These are phyloP conservation scores for Prorops nasuta DNA, from an alignment of 1,140 invertebrate species.

Conservation along the genomic window DNA sequence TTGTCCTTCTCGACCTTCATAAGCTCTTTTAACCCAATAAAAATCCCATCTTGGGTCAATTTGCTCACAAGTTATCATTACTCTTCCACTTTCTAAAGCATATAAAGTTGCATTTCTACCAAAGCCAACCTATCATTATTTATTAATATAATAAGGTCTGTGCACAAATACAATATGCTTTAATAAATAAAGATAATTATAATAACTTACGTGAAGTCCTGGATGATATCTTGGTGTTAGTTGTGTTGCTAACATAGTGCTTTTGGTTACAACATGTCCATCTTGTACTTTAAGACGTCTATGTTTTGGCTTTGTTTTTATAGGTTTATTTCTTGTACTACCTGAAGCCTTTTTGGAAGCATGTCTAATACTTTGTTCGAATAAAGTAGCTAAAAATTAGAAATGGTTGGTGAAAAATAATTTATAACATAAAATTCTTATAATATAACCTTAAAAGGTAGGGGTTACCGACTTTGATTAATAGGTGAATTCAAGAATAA, in stretches of 20 bases:
- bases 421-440: too few species aligned
- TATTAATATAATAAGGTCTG: background rate
- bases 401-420: too few species aligned
- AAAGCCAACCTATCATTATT: constrained; percentile 72
- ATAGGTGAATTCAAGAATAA: too few species aligned
- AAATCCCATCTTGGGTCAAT: constrained; percentile 71
- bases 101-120: constrained; percentile 74
- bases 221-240: constrained; percentile 71
- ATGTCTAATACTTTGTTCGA: constrained; percentile 51
- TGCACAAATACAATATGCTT: too few species aligned
- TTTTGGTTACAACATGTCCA: constrained; percentile 62
- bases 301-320: constrained; percentile 68
- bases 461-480: too few species aligned
- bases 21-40: constrained; percentile 65
- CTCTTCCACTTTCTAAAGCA: constrained; percentile 71
- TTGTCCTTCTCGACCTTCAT: constrained; percentile 61
- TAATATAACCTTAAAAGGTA: too few species aligned
- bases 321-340: constrained; percentile 64
- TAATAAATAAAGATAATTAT: background rate
- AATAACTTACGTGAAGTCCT: constrained; percentile 69
- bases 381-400: constrained; percentile 1
- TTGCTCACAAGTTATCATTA: constrained; percentile 75
- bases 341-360: constrained; percentile 70
- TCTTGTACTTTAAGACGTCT: constrained; percentile 70
- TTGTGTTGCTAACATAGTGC: constrained; percentile 71